Conservation (phyloP, 2,888 invertebrate genomes). For the Agrochola lychnidis region DNA sequence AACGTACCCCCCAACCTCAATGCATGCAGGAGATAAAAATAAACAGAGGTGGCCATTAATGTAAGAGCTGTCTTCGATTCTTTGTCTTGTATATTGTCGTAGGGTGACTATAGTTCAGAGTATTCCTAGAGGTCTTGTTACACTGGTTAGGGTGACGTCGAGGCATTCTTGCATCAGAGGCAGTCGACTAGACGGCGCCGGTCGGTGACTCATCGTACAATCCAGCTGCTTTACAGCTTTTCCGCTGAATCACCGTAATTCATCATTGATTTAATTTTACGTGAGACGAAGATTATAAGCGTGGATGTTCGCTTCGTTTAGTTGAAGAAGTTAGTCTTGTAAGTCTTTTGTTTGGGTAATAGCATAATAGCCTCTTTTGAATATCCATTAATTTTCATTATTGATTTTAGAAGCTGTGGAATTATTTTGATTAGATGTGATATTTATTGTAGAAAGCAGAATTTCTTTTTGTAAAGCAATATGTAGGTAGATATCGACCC, state of each 20-base stretch:
- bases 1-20: slow-evolving; percentile 68
- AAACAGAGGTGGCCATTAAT: slow-evolving; percentile 66
- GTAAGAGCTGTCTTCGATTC: slow-evolving; percentile 56
- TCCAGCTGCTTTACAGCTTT: slow-evolving; percentile 78
- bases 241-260: slow-evolving; percentile 76
- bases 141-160: slow-evolving; percentile 67
- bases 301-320: slow-evolving; percentile 53
- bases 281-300: slow-evolving; percentile 59
- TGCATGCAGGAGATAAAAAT: slow-evolving; percentile 71
- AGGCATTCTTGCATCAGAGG: slow-evolving; percentile 71
- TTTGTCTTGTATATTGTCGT: slow-evolving; percentile 44
- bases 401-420: slow-evolving; percentile 23
- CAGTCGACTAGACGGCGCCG: slow-evolving; percentile 81
- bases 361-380: slow-evolving; percentile 39
- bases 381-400: slow-evolving; percentile 40
- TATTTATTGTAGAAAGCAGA: neutral
- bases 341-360: slow-evolving; percentile 39
- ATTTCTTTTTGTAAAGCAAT: neutral
- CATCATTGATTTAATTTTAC: slow-evolving; percentile 74
- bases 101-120: slow-evolving; percentile 40
- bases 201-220: slow-evolving; percentile 74
- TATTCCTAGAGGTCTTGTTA: slow-evolving; percentile 62
- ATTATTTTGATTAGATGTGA: neutral
- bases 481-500: too few relatives aligned
- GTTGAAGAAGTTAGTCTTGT: slow-evolving; percentile 45